Conservation (phyloP, 2,797 vertebrate species). For the Cephalopachus bancanus region DNA sequence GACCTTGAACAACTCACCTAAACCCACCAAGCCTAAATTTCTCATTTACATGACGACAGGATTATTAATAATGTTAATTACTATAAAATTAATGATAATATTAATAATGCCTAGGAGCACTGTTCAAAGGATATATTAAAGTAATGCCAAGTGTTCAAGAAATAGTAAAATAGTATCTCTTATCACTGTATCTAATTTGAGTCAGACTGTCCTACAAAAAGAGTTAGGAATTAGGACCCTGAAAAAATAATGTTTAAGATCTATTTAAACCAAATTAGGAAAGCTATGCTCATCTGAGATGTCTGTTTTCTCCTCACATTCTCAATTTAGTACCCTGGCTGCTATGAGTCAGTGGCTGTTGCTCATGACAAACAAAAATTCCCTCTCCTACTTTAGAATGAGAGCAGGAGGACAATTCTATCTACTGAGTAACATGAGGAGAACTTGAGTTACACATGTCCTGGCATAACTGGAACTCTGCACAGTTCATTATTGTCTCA, state of each 20-base stretch:
- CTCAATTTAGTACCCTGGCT: neutral
- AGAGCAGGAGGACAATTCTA: neutral
- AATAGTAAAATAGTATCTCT: neutral
- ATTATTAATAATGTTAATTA: neutral
- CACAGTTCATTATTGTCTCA: neutral
- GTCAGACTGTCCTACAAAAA: neutral
- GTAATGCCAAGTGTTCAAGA: neutral
- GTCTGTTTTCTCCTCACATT: neutral
- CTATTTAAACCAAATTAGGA: neutral
- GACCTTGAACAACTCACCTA: neutral
- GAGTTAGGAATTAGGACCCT: neutral
- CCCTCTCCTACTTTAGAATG: neutral
- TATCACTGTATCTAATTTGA: neutral
- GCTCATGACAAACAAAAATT: constrained; percentile 1
- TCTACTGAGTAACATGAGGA: neutral
- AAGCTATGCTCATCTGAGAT: neutral
- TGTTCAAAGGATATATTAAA: neutral
- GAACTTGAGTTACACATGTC: neutral
- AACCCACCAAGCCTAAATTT: neutral
- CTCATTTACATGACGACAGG: neutral
- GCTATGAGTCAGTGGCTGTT: neutral
- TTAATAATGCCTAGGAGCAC: neutral
- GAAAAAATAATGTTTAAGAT: neutral
- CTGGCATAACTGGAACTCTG: neutral
- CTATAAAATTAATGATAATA: neutral